Evolutionary conservation across 2,888 invertebrate genomes (phyloP), one percentile per base, ranked within the genome.

Genomic region (Adelphocoris suturalis): DNA sequence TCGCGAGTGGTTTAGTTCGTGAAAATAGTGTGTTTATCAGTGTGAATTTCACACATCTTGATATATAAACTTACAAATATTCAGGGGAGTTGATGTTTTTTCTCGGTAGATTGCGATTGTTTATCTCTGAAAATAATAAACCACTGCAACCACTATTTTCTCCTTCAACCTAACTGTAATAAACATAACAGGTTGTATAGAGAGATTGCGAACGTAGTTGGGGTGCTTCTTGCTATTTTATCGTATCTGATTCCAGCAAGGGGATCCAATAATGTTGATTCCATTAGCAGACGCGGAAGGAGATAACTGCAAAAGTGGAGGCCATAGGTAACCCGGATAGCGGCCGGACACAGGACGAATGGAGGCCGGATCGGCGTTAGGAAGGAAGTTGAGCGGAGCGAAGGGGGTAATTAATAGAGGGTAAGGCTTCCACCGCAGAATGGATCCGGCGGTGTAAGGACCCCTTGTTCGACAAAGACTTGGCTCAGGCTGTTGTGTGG

Each of bases 191-290:
- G 37, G 37, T 37, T 37, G 37, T 37, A 37, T 37, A 7, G 37
- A 37, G 37, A 37, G 37, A 37, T 37, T 37, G 37, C 37, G n/a
- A 37, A 2, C 37, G 3, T 37, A 37, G 37, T 37, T 4, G 37
- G 2, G 37, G 37, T 37, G 37, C 2, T 37, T 37, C 3, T 37
- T 37, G 37, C 2, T 37, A 37, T 2, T 37, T 37, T 37, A 37
- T 37, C 37, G 37, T 37, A 4, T 37, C 37, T 37, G 37, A 37
- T 37, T 37, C 37, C 37, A 52, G 16, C 52, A 19, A 11, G 78
- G 78, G 47, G 37, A 78, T 47, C 78, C 78, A 78, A 78, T 78
- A 78, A 78, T 78, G 78, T 78, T 78, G 78, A 78, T 78, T 78
- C 78, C 78, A 78, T 78, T 78, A 78, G 78, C 78, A 14, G 78